Evolutionary conservation across 2,888 invertebrate genomes (phyloP).

Genomic region (Thymelicus sylvestris): DNA sequence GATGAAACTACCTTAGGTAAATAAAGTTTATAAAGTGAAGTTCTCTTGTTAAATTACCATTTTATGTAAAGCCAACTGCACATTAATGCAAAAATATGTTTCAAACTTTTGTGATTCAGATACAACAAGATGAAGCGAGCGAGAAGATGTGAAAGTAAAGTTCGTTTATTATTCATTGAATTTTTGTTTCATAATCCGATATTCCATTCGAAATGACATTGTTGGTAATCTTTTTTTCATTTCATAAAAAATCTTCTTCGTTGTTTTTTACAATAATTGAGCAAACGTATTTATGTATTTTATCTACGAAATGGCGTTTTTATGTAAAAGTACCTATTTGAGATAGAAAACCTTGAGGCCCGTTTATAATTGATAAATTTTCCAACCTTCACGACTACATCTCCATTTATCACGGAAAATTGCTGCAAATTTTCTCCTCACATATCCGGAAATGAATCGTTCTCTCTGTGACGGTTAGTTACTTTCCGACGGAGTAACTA

Average conservation of each 20-base stretch:
- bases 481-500: slow-evolving; percentile 3
- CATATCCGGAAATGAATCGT: slow-evolving; percentile 3
- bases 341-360: background rate
- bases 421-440: slow-evolving; percentile 11
- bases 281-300: background rate
- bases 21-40: slow-evolving; percentile 21
- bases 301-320: background rate
- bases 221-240: background rate
- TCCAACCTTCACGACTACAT: background rate
- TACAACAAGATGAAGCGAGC: slow-evolving; percentile 1
- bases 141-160: background rate
- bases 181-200: background rate
- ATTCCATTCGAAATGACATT: too few relatives aligned
- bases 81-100: slow-evolving; percentile 36
- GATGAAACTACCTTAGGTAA: background rate
- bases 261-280: too few relatives aligned
- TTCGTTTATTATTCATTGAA: background rate
- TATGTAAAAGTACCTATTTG: background rate
- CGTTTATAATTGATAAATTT: background rate
- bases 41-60: slow-evolving; percentile 23
- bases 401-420: background rate
- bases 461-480: slow-evolving; percentile 6
- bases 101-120: slow-evolving; percentile 26
- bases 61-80: slow-evolving; percentile 29
- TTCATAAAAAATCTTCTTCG: background rate